Conservation (phyloP, 2,797 vertebrate species). For the Scarus forsteni region DNA sequence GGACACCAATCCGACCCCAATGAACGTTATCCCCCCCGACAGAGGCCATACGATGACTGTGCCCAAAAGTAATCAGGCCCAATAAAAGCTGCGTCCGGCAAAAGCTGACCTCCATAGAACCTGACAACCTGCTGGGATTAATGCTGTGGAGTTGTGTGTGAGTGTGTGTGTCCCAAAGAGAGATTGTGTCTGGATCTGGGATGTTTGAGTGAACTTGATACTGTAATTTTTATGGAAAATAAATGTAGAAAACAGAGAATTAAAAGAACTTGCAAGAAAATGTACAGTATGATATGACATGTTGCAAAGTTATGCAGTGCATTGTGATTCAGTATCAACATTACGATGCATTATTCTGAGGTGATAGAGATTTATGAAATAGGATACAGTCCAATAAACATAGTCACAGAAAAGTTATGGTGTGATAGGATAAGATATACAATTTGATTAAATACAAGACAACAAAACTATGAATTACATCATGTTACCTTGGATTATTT, state of each 20-base stretch:
- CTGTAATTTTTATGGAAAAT: neutral
- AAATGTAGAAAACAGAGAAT: neutral
- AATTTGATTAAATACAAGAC: too few species aligned
- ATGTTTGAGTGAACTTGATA: conserved; percentile 13
- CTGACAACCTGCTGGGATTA: conserved; percentile 78
- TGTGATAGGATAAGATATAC: too few species aligned
- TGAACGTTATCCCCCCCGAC: conserved; percentile 80
- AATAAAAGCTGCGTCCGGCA: conserved; percentile 82
- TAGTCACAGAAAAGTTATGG: too few species aligned
- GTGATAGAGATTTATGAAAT: too few species aligned
- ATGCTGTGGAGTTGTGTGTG: conserved; percentile 40
- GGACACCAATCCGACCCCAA: conserved; percentile 71
- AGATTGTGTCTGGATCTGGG: conserved; percentile 17
- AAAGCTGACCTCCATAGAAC: conserved; percentile 83
- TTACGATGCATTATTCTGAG: too few species aligned
- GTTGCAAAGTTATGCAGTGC: neutral
- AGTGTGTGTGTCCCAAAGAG: conserved; percentile 16
- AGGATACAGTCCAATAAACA: too few species aligned
- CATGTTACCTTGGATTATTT: too few species aligned
- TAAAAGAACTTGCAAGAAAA: too few species aligned
- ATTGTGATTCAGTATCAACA: too few species aligned
- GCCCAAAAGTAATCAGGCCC: conserved; percentile 78
- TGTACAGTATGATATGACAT: neutral
- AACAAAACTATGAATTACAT: too few species aligned
- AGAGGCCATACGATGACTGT: conserved; percentile 78